Evolutionary conservation across 2,888 invertebrate genomes (phyloP), one percentile per base, ranked within the genome.

Genomic region (Thyatira batis): DNA sequence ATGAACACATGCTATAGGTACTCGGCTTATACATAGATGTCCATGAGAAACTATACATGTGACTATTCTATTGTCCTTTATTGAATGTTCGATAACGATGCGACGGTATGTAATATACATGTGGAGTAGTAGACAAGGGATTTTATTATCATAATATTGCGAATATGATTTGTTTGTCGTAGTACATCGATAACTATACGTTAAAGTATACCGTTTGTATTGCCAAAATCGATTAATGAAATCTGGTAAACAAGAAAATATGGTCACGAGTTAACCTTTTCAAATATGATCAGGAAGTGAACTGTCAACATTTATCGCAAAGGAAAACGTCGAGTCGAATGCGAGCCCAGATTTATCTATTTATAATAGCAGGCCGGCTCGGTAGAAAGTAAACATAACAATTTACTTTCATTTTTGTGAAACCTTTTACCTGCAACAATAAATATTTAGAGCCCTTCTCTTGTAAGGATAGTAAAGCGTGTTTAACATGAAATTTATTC

Each of bases 341-440:
- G 39, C 51, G 57, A 62, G 56, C 64, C 60, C 63, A 58, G 54
- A 51, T 54, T 60, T 56, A 59, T 70, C 69, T 73, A 73, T 72
- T 73, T 69, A 65, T 75, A 73, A 59, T 64, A 54, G 60, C 55
- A 64, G 65, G 65, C 65, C 63, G 58, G 55, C 61, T 60, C 59
- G 63, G 62, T 62, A 56, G 53, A 39, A 39, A 39, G 39, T 39
- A 39, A 17, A 39, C 39, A 39, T 39, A 39, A 17, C 39, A 39
- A 39, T 39, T 39, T 39, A 39, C 39, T 39, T 39, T 39, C 39
- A 17, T 39, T 17, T 39, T 39, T 5, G 13, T 17, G 8, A 17
- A 39, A 39, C 39, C 39, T 39, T 39, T 39, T 39, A 39, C 39
- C 39, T 43, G 21, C 45, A 46, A 28, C 33, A 50, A 23, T 53